These are phyloP conservation scores for Cassiopea andromeda DNA, from an alignment of 30 jellyfish, hydroid and myxozoan species.

Conservation along the genomic window DNA sequence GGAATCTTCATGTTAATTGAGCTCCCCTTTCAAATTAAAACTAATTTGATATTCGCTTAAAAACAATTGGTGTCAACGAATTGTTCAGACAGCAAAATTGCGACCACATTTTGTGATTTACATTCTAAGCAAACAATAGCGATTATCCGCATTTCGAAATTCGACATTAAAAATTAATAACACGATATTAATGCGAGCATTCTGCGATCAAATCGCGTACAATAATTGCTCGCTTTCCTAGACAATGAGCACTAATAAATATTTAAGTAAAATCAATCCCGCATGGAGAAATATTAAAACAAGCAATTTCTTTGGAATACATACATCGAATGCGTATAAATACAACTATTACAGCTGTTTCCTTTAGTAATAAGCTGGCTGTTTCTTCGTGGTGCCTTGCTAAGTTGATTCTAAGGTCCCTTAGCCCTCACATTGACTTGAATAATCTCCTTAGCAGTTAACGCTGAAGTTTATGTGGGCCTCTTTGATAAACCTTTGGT, in stretches of 20 bases:
- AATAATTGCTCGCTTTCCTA: neutral
- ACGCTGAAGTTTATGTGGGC: too few species aligned
- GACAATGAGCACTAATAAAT: conserved; percentile 6
- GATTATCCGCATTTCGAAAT: neutral
- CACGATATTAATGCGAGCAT: conserved; percentile 14
- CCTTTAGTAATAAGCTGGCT: neutral
- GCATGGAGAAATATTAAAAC: conserved; percentile 9
- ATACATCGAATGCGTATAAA: neutral
- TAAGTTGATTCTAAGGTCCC: neutral
- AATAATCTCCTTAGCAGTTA: too few species aligned
- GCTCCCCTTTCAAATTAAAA: neutral
- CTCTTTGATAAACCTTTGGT: too few species aligned
- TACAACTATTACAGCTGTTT: neutral
- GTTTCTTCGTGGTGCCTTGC: neutral
- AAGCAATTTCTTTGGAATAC: conserved; percentile 1
- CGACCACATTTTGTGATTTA: neutral
- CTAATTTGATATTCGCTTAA: neutral
- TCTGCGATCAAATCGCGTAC: neutral
- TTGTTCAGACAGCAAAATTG: neutral
- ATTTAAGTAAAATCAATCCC: conserved; percentile 18
- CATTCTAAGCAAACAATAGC: neutral
- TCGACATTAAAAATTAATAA: conserved; percentile 1
- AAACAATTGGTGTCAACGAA: neutral
- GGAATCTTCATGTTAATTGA: too few species aligned
- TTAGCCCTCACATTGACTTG: too few species aligned